A percentile compares a stretch with the other conserved stretches of the same genome.
These are phyloP conservation scores for Drosophila carrolli DNA, from an alignment of 1,140 invertebrate species.

Conservation along the genomic window DNA sequence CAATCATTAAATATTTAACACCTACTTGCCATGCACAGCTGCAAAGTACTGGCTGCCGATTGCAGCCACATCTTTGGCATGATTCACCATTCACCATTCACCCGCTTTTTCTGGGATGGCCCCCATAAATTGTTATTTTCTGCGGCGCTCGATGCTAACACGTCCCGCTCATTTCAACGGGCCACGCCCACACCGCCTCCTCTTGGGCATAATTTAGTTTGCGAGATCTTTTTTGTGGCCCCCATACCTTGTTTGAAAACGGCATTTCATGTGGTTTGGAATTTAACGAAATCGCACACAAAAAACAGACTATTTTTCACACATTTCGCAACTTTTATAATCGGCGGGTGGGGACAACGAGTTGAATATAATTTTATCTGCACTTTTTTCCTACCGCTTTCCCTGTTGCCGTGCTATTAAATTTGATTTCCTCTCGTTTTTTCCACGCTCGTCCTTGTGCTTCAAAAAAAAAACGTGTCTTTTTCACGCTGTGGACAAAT, in stretches of 20 bases:
- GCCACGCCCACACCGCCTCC: conserved; percentile 11
- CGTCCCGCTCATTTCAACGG: conserved; percentile 45
- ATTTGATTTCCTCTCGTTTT: conserved; percentile 25
- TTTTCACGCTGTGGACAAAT: conserved; percentile 29
- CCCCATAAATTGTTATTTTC: conserved; percentile 59
- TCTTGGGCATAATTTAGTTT: conserved; percentile 43
- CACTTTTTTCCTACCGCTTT: conserved; percentile 4
- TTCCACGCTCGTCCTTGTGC: not conserved
- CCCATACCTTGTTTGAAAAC: conserved; percentile 17
- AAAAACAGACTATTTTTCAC: conserved; percentile 24
- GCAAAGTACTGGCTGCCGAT: conserved; percentile 7
- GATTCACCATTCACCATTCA: not conserved
- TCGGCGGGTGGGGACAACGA: conserved; percentile 1
- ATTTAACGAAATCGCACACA: conserved; percentile 21
- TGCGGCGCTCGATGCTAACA: conserved; percentile 29
- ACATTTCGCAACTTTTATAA: conserved; percentile 27
- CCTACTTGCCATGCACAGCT: conserved; percentile 59
- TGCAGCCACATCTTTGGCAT: conserved; percentile 24
- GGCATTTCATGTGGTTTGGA: conserved; percentile 9
- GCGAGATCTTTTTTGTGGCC: not conserved
- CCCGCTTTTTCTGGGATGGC: not conserved
- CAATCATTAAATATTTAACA: conserved; percentile 77
- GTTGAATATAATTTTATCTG: conserved; percentile 29
- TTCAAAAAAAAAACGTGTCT: not conserved
- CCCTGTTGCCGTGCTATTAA: conserved; percentile 16